Base-by-base conservation (phyloP, 1,140 invertebrate genomes). In the Drosophila malerkotliana region DNA sequence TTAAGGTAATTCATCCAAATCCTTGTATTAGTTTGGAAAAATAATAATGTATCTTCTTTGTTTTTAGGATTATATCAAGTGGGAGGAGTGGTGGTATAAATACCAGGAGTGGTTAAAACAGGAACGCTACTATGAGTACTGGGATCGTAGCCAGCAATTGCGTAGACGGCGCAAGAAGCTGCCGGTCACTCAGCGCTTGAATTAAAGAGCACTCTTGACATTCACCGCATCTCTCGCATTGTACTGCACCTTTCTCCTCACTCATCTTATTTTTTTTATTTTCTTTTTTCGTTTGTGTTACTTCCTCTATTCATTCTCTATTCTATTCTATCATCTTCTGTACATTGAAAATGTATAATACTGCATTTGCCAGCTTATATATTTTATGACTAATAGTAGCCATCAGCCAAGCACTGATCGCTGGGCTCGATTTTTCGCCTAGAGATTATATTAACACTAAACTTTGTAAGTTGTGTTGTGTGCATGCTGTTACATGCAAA, bases 81-180 rank as follows among this genome's bases (percentile, higher is more conserved):
- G 97, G 97, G 97, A 98, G 92, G 96, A 97, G 92, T 98, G 97
- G 97, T 98, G 96, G 96, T 97, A 97, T 92, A 96, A 97, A 81
- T 97, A 98, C 92, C 96, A 97, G 92, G 96, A 97, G 92, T 98
- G 97, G 97, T 92, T 97, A 63, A 96, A 97, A 84, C 95, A 96
- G 28, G 96, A 97, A 91, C 93, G 95, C 53, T 96, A 95, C 69
- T 96, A 96, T 88, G 95, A 96, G 92, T 94, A 95, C 61, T 96
- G 95, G 95, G 94, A 94, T 47, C 93, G 93, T 30, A 91, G 91
- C 58, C 90, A 90, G 62, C 90, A 91, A 77, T 79, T 93, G 90
- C 73, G 93, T 88, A 49, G 92, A 64, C 37, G 93, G 81, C 74
- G 91, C 88, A 92, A 93, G 90, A 92, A 92, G 61, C 62, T 92